Conservation (phyloP, 2,113 vertebrate genomes). For the Odobenus rosmarus region DNA sequence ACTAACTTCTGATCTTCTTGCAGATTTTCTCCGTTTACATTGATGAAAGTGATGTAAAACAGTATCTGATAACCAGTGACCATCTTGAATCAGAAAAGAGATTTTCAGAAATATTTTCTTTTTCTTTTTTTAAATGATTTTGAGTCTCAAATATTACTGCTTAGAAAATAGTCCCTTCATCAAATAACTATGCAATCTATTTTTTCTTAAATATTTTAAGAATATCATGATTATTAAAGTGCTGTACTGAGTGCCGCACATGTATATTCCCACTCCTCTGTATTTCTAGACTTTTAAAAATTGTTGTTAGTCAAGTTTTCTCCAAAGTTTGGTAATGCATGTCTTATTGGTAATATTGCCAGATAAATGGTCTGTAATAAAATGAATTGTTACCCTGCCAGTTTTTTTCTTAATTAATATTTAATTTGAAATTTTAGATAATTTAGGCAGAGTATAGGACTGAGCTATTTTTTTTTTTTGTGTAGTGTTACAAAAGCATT, state of each 20-base stretch:
- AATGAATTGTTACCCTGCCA: background rate
- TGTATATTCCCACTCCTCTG: background rate
- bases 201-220: background rate
- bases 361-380: background rate
- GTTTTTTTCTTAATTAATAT: background rate
- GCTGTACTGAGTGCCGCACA: no score
- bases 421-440: background rate
- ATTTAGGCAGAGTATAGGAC: background rate
- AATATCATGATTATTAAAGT: background rate
- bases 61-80: background rate
- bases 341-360: background rate
- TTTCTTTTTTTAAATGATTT: background rate
- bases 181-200: background rate
- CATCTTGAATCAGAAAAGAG: background rate
- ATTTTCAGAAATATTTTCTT: background rate
- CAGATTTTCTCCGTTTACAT: background rate
- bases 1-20: background rate
- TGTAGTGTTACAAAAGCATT: background rate
- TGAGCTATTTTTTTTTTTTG: background rate
- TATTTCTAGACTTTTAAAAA: background rate
- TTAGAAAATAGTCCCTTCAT: background rate
- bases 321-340: background rate
- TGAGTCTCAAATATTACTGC: background rate
- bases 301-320: background rate
- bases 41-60: background rate